Conservation (phyloP, 2,888 invertebrate genomes). For the Sceliomorpha sp. region DNA sequence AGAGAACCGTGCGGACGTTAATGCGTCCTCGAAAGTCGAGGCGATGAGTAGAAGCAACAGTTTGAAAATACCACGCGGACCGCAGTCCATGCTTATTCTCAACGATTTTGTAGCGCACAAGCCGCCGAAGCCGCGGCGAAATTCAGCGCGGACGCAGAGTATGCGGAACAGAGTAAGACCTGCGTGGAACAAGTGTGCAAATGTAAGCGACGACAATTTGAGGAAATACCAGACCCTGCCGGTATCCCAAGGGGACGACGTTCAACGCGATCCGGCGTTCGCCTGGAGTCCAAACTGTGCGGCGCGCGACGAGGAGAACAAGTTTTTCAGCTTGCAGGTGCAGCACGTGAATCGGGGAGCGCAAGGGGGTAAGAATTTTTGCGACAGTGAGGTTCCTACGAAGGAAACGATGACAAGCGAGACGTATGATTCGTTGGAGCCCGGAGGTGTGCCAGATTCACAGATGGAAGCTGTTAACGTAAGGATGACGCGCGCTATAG, state of each 20-base stretch:
- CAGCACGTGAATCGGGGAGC: constrained; percentile 24
- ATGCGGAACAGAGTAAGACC: constrained; percentile 73
- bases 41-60: constrained; percentile 57
- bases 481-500: constrained; percentile 73
- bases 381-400: constrained; percentile 66
- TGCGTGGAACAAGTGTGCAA: constrained; percentile 69
- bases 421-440: constrained; percentile 71
- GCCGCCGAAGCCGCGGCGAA: constrained; percentile 85
- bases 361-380: constrained; percentile 8
- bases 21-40: constrained; percentile 21
- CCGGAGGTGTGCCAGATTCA: constrained; percentile 37
- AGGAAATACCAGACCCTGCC: constrained; percentile 52
- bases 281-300: constrained; percentile 16
- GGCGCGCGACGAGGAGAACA: constrained; percentile 46
- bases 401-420: constrained; percentile 66
- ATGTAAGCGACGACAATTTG: constrained; percentile 27
- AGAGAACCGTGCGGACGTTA: constrained; percentile 24
- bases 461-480: constrained; percentile 63
- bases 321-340: constrained; percentile 60
- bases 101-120: constrained; percentile 85
- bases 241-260: constrained; percentile 13
- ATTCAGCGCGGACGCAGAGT: constrained; percentile 72
- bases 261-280: not conserved
- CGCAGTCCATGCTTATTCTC: constrained; percentile 71
- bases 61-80: constrained; percentile 61